Conservation (phyloP, 2,888 invertebrate genomes). For the Ephialtes manifestator region DNA sequence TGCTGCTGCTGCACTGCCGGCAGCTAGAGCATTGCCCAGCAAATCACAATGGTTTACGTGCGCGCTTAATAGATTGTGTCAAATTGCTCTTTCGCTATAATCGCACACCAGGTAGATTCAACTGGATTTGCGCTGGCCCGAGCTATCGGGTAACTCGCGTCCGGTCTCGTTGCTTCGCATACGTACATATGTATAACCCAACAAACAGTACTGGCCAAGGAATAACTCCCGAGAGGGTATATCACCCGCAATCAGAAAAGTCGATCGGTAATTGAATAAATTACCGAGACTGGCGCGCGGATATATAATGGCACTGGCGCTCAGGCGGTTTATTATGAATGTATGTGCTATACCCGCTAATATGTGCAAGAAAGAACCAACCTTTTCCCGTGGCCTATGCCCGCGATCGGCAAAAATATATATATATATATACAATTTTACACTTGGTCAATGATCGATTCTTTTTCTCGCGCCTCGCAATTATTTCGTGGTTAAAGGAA, state of each 20-base stretch:
- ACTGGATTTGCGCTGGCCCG: slow-evolving; percentile 18
- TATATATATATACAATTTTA: neutral
- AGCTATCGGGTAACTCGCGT: slow-evolving; percentile 69
- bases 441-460: slow-evolving; percentile 23
- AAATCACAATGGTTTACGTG: slow-evolving; percentile 77
- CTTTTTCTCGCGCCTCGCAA: slow-evolving; percentile 66
- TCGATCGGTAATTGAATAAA: slow-evolving; percentile 81
- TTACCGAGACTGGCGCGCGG: slow-evolving; percentile 70
- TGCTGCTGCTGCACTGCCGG: slow-evolving; percentile 16
- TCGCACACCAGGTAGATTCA: slow-evolving; percentile 46
- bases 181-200: slow-evolving; percentile 21
- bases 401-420: slow-evolving; percentile 16
- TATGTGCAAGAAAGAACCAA: slow-evolving; percentile 29
- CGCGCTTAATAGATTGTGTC: slow-evolving; percentile 78
- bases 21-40: slow-evolving; percentile 59
- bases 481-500: slow-evolving; percentile 56
- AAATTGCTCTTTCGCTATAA: slow-evolving; percentile 75
- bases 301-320: slow-evolving; percentile 60
- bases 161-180: slow-evolving; percentile 54
- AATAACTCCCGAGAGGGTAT: slow-evolving; percentile 64
- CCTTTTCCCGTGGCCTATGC: slow-evolving; percentile 32
- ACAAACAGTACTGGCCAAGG: slow-evolving; percentile 20
- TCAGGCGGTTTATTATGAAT: slow-evolving; percentile 17
- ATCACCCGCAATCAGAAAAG: slow-evolving; percentile 79
- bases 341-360: slow-evolving; percentile 27